These are phyloP conservation scores for Lamellibrachia luymesi DNA, from an alignment of 1,140 invertebrate genomes.

Conservation along the genomic window DNA sequence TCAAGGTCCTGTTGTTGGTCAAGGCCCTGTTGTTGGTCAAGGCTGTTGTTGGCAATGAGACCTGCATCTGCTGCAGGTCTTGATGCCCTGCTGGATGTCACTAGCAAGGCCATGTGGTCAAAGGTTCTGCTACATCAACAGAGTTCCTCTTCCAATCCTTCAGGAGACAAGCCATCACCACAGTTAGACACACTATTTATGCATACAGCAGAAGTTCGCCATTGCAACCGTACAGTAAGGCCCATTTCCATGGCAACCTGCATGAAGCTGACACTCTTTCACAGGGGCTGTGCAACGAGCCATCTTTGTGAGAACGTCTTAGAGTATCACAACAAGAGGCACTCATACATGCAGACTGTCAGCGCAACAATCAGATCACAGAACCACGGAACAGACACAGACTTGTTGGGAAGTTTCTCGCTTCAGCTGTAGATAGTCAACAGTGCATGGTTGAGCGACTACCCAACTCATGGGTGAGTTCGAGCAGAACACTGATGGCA, in stretches of 20 bases:
- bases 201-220: not conserved
- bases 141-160: too few relatives aligned
- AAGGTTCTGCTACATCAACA: too few relatives aligned
- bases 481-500: not conserved
- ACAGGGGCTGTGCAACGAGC: not conserved
- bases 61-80: not conserved
- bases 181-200: not conserved
- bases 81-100: not conserved
- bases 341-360: not conserved
- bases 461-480: not conserved
- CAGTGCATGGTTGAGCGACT: not conserved
- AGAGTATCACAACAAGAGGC: not conserved
- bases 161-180: not conserved
- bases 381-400: not conserved
- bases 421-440: not conserved
- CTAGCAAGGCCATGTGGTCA: too few relatives aligned
- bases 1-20: not conserved
- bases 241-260: not conserved
- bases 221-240: too few relatives aligned
- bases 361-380: not conserved
- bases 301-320: not conserved
- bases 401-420: not conserved
- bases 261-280: not conserved
- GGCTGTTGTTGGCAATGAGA: too few relatives aligned
- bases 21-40: not conserved